phyloP scores from a whole-genome alignment of 2,113 vertebrate genomes.

The Monopterus albus region DNA sequence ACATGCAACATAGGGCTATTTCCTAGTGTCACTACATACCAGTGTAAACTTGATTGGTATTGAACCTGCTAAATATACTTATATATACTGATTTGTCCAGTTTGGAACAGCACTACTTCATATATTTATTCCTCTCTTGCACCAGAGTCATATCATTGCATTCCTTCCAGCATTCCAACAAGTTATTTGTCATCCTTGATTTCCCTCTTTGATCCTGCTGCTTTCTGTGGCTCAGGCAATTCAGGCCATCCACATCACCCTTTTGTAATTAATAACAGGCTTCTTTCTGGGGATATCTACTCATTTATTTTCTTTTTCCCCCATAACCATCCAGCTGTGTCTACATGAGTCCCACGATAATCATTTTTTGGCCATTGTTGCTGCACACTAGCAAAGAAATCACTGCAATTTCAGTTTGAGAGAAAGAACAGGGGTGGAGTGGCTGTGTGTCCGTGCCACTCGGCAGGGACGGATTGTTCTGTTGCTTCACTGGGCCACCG shows the following conservation, averaged over 20 bases:
- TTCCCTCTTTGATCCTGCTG: slow-evolving; percentile 81
- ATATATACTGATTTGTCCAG: too few species aligned
- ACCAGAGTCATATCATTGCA: slow-evolving; percentile 16
- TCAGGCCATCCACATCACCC: slow-evolving; percentile 77
- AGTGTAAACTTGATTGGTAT: too few species aligned
- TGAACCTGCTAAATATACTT: too few species aligned
- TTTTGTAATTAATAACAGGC: slow-evolving; percentile 86
- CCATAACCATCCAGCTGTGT: slow-evolving; percentile 70
- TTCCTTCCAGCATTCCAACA: slow-evolving; percentile 59
- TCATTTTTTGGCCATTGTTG: slow-evolving; percentile 73
- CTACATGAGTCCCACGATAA: slow-evolving; percentile 81
- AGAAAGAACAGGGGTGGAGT: not conserved
- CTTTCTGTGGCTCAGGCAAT: slow-evolving; percentile 79
- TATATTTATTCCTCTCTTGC: not conserved
- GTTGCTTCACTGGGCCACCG: slow-evolving; percentile 39
- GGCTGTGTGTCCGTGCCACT: slow-evolving; percentile 35
- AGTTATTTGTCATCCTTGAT: slow-evolving; percentile 79
- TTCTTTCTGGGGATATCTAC: slow-evolving; percentile 74
- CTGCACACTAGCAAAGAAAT: slow-evolving; percentile 44
- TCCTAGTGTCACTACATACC: too few species aligned
- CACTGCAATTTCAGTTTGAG: slow-evolving; percentile 37
- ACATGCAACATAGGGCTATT: too few species aligned
- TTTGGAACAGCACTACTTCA: too few species aligned
- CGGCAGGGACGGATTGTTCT: slow-evolving; percentile 21
- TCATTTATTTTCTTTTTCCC: slow-evolving; percentile 79